Base-by-base conservation (phyloP, 2,113 vertebrate genomes). In the Reinhardtius hippoglossoides region DNA sequence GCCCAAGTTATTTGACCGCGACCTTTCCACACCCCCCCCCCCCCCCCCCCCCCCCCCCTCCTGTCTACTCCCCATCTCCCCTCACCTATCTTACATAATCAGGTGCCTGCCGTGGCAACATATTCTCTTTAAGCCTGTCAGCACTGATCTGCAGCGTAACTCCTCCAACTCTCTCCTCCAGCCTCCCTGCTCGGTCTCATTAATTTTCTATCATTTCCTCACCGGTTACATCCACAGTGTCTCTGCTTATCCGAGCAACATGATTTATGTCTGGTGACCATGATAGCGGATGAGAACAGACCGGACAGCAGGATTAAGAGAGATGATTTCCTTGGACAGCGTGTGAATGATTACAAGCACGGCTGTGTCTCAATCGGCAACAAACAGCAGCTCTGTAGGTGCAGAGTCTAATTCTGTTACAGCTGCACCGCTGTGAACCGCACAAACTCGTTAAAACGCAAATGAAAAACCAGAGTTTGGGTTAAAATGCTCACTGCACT, bases 61-160 rank as follows among this genome's bases (percentile, higher is more conserved):
- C 31, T 31, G 31, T 31, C 31, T 31, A 31, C 31, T 31, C 31
- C 31, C 31, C 31, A 31, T 31, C 31, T 7, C 31, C 6, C 77
- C 40, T 71, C 63, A 66, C 59, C 7, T 35, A 2, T 20, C 69
- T 63, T 74, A 2, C 9, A 59, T 69, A 66, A 73, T 67, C 61
- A 44, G 37, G 52, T 62, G 27, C 42, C 24, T 67, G 24, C 26
- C 48, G 21, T 54, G 24, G n/a, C 31, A 31, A 26, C 58, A 67
- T 62, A 66, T 81, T 63, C 12, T 61, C 68, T 87, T 60, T 40
- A 16, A 55, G 55, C 60, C 54, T 71, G 64, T 80, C 79, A 71
- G 65, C 73, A 23, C 73, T 57, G 73, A 74, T 82, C 66, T 71
- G 44, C 26, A 37, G 57, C 67, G 62, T 40, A 67, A 62, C 26